These are phyloP conservation scores for Ectobius pallidus DNA, from an alignment of 2,888 invertebrate genomes.

Conservation along the genomic window DNA sequence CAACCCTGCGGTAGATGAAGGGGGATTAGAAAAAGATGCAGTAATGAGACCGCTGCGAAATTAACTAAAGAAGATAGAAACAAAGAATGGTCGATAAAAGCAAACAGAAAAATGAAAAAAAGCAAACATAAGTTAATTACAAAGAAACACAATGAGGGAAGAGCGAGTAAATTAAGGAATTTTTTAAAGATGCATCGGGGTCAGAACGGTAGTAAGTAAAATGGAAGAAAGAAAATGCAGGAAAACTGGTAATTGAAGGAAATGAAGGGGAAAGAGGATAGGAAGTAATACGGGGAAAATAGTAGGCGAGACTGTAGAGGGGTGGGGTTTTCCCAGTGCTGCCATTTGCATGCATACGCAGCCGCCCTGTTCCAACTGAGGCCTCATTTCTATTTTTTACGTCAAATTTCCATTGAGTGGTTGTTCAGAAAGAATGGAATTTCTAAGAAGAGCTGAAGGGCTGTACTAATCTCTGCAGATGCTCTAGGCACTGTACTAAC, in stretches of 20 bases:
- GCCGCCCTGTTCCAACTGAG: too few relatives aligned
- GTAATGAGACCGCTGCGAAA: conserved; percentile 14
- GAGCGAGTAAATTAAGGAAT: conserved; percentile 21
- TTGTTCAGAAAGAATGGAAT: too few relatives aligned
- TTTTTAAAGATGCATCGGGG: conserved; percentile 23
- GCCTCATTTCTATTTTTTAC: too few relatives aligned
- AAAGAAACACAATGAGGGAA: conserved; percentile 15
- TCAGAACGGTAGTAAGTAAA: conserved; percentile 9
- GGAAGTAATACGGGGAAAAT: too few relatives aligned
- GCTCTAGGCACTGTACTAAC: too few relatives aligned
- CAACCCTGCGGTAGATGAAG: neutral
- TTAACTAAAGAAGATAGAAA: neutral
- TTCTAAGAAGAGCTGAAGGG: neutral
- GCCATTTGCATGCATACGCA: too few relatives aligned
- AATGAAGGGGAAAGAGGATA: conserved; percentile 10
- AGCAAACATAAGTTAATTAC: conserved; percentile 21
- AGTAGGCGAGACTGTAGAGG: too few relatives aligned
- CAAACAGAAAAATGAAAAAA: conserved; percentile 1
- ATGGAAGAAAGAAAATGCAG: neutral
- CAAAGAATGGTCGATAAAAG: neutral
- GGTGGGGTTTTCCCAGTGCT: too few relatives aligned
- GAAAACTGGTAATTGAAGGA: conserved; percentile 7
- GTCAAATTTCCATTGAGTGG: too few relatives aligned
- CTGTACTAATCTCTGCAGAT: too few relatives aligned
- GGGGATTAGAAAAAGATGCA: conserved; percentile 23